Base-by-base conservation (phyloP, 2,888 invertebrate genomes). In the Notodonta dromedarius region DNA sequence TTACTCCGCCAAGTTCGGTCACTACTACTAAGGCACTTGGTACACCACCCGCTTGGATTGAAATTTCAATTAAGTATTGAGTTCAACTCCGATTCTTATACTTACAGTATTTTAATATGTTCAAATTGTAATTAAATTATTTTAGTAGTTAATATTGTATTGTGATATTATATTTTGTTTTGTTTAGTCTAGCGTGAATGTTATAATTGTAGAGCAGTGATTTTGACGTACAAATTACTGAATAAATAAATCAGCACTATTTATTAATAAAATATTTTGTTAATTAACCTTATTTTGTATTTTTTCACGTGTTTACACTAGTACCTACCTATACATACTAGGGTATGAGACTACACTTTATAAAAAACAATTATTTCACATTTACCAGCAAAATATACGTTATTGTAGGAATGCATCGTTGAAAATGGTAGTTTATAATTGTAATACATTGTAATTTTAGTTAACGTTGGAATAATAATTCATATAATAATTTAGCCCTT, bases 231-330 rank as follows among this genome's bases (percentile, higher is more conserved):
- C 9, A 5, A 46, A 46, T n/a, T 46, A n/a, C 46, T 46, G 46
- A n/a, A 4, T 46, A 46, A 46, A 46, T n/a, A 46, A 46, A 46
- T n/a, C 46, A 46, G 46, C 13, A 5, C n/a, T 46, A n/a, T 46
- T n/a, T 46, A 46, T 46, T n/a, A 46, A 46, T 46, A 46, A 46
- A 46, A 46, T 46, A 51, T 56, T 24, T 24, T 56, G 39, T 58
- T 42, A 54, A 51, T 48, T 16, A 62, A 59, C 6, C 56, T 46
- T 51, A 55, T 50, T 57, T 57, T 51, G 39, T 56, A 55, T 52
- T 55, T 52, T 52, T 63, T 57, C 24, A 35, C 35, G 7, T 35
- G 35, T 4, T 1, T 6, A 35, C 35, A 5, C 7, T 35, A 35
- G 35, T 35, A 35, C 35, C 35, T 35, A 35, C 7, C 7, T 35